Conservation (phyloP, 2,888 invertebrate genomes). For the Zygogramma bicolorata region DNA sequence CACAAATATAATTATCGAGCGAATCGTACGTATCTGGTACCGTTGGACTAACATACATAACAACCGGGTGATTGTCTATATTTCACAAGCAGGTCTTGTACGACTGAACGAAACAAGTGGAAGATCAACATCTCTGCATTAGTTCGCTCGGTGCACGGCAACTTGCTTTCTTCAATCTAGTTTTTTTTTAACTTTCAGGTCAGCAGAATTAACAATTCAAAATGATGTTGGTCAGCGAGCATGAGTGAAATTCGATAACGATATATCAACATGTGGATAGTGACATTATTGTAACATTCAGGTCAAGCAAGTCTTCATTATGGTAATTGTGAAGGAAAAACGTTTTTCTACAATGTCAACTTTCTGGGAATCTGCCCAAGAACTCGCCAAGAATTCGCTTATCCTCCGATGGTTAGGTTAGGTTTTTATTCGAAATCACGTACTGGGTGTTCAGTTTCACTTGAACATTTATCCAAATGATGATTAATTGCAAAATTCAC, state of each 20-base stretch:
- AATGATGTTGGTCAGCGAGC: not conserved
- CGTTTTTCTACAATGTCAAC: no score
- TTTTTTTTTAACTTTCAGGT: constrained; percentile 29
- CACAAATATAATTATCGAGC: constrained; percentile 52
- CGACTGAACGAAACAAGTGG: constrained; percentile 49
- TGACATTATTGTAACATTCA: constrained; percentile 20
- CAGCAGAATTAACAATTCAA: constrained; percentile 11
- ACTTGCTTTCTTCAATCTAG: constrained; percentile 36
- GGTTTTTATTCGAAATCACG: no score
- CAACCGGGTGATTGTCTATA: constrained; percentile 46
- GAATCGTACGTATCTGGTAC: constrained; percentile 37
- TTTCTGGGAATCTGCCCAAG: no score
- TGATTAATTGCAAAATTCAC: no score
- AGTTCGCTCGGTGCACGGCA: constrained; percentile 40
- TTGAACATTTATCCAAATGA: no score
- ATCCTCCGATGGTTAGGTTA: no score
- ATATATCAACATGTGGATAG: constrained; percentile 22
- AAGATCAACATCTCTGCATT: constrained; percentile 48
- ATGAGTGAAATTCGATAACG: constrained; percentile 21
- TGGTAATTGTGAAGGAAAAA: constrained; percentile 21
- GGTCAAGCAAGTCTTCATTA: no score
- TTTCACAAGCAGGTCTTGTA: constrained; percentile 49
- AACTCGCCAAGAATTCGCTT: no score
- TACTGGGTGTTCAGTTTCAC: no score
- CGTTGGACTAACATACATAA: constrained; percentile 42